phyloP scores from a whole-genome alignment of 2,797 vertebrate genomes.

The Brachymystax lenok region DNA sequence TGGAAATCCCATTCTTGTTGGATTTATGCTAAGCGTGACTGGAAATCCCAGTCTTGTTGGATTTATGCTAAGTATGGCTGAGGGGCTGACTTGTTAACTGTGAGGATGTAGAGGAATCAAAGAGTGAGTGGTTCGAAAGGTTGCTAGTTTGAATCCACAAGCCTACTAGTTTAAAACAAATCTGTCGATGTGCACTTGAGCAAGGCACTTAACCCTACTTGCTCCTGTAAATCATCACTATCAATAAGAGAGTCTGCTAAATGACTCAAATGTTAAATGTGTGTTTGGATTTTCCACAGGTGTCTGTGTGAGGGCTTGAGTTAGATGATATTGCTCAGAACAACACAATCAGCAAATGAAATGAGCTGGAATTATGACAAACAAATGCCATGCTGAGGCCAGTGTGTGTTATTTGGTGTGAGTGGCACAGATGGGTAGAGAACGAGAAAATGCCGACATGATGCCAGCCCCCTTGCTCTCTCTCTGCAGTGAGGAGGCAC shows the following conservation, averaged over 20 bases:
- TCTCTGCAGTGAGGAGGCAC: constrained; percentile 1
- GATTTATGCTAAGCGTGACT: background rate
- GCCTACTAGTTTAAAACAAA: too few relatives aligned
- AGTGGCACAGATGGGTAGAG: background rate
- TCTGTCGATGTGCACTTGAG: too few relatives aligned
- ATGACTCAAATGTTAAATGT: too few relatives aligned
- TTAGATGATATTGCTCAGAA: background rate
- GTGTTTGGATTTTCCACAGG: background rate
- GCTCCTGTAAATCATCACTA: too few relatives aligned
- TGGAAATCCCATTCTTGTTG: too few relatives aligned
- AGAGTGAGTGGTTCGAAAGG: too few relatives aligned
- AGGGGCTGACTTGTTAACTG: background rate
- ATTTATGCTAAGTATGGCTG: background rate
- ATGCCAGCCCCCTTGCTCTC: background rate
- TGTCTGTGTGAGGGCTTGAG: background rate
- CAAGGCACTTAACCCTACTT: too few relatives aligned
- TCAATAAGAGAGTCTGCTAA: too few relatives aligned
- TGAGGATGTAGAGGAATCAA: background rate
- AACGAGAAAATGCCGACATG: background rate
- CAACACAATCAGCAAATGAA: constrained; percentile 1
- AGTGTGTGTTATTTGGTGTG: background rate
- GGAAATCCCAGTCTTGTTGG: background rate
- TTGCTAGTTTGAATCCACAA: too few relatives aligned
- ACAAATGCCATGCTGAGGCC: background rate
- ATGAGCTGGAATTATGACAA: background rate